These are phyloP conservation scores for Clepsis dumicolana DNA, from an alignment of 2,888 invertebrate genomes.

Conservation along the genomic window DNA sequence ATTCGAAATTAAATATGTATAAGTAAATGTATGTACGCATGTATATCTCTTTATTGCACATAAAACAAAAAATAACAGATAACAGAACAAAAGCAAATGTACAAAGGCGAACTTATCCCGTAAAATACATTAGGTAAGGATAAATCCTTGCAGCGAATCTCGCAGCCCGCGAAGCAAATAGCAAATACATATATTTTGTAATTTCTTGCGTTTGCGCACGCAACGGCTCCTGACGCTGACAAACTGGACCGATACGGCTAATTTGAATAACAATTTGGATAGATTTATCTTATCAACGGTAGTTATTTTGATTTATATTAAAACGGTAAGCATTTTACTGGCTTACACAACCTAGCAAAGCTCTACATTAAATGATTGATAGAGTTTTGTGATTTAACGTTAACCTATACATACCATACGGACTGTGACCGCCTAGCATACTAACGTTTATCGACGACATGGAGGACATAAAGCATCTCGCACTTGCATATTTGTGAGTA, in stretches of 20 bases:
- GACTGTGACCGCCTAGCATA: no score
- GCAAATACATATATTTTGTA: constrained; percentile 20
- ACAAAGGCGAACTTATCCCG: constrained; percentile 32
- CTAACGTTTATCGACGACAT: no score
- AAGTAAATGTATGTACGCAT: no score
- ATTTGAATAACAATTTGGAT: constrained; percentile 37
- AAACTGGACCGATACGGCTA: constrained; percentile 23
- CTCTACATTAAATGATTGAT: not conserved
- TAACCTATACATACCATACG: no score
- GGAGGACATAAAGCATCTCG: no score
- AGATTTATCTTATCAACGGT: constrained; percentile 1
- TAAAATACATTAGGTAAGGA: constrained; percentile 55
- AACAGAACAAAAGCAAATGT: no score
- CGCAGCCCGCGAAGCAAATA: constrained; percentile 4
- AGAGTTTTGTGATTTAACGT: not conserved
- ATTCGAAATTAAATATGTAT: no score
- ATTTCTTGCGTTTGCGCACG: constrained; percentile 25
- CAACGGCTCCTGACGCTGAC: not conserved
- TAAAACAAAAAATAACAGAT: no score
- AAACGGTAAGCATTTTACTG: not conserved
- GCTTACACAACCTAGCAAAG: not conserved
- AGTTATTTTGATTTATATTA: not conserved
- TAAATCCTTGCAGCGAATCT: constrained; percentile 21
- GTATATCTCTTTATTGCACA: no score
- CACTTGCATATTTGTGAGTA: no score